phyloP scores from a whole-genome alignment of 2,797 vertebrate species.

The Spatula versicolor region DNA sequence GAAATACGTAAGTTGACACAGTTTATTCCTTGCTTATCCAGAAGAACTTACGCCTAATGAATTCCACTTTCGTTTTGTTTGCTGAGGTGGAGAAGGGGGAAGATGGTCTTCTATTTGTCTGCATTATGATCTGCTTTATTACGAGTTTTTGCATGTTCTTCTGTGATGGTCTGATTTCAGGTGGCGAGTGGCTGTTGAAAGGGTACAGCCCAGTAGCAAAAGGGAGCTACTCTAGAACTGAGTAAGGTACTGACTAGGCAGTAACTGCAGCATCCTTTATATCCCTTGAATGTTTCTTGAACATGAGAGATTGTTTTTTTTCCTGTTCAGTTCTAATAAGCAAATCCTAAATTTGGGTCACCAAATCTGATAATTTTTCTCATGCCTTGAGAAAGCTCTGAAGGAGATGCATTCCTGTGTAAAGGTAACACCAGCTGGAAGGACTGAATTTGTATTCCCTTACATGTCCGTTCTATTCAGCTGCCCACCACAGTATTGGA shows the following conservation, averaged over 20 bases:
- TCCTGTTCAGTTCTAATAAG: neutral
- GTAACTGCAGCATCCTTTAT: neutral
- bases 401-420: neutral
- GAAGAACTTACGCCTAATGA: neutral
- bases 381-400: neutral
- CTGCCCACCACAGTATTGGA: neutral
- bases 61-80: neutral
- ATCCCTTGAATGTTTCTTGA: neutral
- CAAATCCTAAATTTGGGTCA: neutral
- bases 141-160: neutral
- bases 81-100: neutral
- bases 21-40: neutral
- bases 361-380: neutral
- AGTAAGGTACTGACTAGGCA: neutral
- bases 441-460: neutral
- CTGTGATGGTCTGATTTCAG: neutral
- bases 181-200: neutral
- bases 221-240: neutral
- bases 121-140: neutral
- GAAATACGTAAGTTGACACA: neutral
- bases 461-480: neutral
- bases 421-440: neutral
- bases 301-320: neutral
- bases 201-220: neutral
- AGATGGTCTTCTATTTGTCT: neutral